A percentile compares a stretch with the other conserved stretches of the same genome.
Conservation (phyloP, 2,113 vertebrate genomes). For the Hyperoodon ampullatus region DNA sequence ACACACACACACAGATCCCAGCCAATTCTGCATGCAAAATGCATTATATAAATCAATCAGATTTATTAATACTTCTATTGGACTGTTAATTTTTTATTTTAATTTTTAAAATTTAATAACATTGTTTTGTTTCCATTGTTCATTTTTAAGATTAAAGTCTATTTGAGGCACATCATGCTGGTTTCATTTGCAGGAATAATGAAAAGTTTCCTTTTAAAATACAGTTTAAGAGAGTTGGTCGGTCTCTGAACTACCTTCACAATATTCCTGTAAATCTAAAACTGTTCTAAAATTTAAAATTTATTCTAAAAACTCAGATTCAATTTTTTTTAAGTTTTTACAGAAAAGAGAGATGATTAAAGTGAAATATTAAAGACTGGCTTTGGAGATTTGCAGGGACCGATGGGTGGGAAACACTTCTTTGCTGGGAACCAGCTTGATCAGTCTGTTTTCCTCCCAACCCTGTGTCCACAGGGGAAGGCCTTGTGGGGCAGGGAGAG, state of each 20-base stretch:
- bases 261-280: conserved; percentile 32
- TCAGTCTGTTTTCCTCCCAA: neutral
- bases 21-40: neutral
- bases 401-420: neutral
- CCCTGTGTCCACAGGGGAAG: neutral
- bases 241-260: neutral
- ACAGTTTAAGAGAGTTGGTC: conserved; percentile 14
- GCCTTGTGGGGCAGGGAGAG: neutral
- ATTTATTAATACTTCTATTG: conserved; percentile 28
- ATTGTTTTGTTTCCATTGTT: conserved; percentile 54
- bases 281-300: conserved; percentile 22
- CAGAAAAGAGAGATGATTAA: neutral
- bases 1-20: no score
- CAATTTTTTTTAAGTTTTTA: neutral
- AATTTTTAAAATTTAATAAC: conserved; percentile 59
- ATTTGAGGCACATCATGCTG: conserved; percentile 14
- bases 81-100: conserved; percentile 66
- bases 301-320: neutral
- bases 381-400: neutral
- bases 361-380: neutral
- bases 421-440: neutral
- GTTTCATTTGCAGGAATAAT: conserved; percentile 44
- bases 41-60: conserved; percentile 11
- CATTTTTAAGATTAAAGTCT: conserved; percentile 68
- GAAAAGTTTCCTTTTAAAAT: conserved; percentile 50